Evolutionary conservation across 1,140 invertebrate species (phyloP), one percentile per base, ranked within the genome.

Genomic region (Archivesica marissinica): DNA sequence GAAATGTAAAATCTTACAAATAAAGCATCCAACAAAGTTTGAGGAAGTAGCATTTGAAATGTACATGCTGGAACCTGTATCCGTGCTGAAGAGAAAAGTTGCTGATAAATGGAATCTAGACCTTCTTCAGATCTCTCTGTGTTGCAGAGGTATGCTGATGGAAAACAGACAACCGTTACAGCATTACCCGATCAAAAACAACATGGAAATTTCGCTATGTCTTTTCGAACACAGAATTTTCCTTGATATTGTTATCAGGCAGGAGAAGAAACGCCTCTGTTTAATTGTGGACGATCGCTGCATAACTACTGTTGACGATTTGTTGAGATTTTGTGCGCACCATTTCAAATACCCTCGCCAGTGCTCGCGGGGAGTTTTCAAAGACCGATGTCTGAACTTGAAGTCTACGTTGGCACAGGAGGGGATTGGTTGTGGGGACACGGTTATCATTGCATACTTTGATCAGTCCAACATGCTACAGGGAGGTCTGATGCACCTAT

Each of bases 21-120:
- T 79, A 20, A 66, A 44, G 39, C 56, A 79, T 47, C 77, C 77
- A 52, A 66, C 15, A 7, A 23, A 66, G 11, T 25, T 28, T 33
- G 44, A 52, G 17, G 77, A 79, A 28, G 38, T 30, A 38, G 35
- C 61, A 38, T 79, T 79, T 47, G 59, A 79, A 66, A 79, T 79
- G 77, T 79, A 68, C 28, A 79, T 79, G 77, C 77, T 79, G 17
- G 59, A 79, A 20, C 77, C 77, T 30, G 77, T 79, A 9, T 30
- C 44, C 7, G 44, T 47, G 0, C 44, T 79, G 77, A 66, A 66
- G 39, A 44, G 30, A 47, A 64, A 66, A 25, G 28, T 79, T 20
- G 44, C 56, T 20, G 25, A 66, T 38, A 17, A 30, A 44, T 79
- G 77, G 77, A 54, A 54, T 30, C 38, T 79, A 47, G 28, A 66